Evolutionary conservation across 2,888 invertebrate genomes (phyloP).

Genomic region (Cloeon dipterum): DNA sequence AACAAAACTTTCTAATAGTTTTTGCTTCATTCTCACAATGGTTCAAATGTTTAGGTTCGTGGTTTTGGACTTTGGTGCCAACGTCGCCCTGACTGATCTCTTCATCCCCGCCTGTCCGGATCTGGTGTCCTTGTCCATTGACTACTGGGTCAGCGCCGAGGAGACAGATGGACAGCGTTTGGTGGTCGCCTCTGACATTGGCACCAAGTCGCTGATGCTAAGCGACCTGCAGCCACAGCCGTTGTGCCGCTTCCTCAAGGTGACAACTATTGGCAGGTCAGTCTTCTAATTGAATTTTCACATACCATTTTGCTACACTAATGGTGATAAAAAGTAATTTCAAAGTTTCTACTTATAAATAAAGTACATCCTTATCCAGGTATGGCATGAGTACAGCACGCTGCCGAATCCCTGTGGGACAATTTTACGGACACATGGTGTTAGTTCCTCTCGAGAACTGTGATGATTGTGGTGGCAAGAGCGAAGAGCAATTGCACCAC

Average conservation of each 20-base stretch:
- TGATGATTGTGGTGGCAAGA: constrained; percentile 14
- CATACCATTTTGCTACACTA: no score
- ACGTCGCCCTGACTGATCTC: constrained; percentile 66
- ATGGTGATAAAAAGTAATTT: constrained; percentile 4
- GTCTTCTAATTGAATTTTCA: no score
- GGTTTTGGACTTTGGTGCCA: constrained; percentile 74
- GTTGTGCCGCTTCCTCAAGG: constrained; percentile 72
- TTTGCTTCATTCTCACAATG: no score
- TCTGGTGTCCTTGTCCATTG: constrained; percentile 64
- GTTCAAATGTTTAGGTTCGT: no score
- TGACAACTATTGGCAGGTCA: constrained; percentile 18
- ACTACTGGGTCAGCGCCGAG: constrained; percentile 74
- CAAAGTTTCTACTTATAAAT: constrained; percentile 11
- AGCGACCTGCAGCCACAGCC: constrained; percentile 80
- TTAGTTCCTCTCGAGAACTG: constrained; percentile 40
- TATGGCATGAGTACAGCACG: constrained; percentile 80
- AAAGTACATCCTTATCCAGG: constrained; percentile 78
- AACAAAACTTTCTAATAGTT: no score
- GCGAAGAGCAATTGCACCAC: constrained; percentile 13
- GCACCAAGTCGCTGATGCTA: constrained; percentile 60
- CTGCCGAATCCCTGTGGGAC: constrained; percentile 77
- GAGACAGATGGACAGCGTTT: constrained; percentile 67
- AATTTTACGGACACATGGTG: constrained; percentile 77
- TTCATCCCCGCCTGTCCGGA: constrained; percentile 60
- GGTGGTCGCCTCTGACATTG: constrained; percentile 69